Percentiles rank a stretch among this genome's conserved stretches.
These are phyloP conservation scores for Glossophaga mutica DNA, from an alignment of 2,797 vertebrate genomes.

Conservation along the genomic window DNA sequence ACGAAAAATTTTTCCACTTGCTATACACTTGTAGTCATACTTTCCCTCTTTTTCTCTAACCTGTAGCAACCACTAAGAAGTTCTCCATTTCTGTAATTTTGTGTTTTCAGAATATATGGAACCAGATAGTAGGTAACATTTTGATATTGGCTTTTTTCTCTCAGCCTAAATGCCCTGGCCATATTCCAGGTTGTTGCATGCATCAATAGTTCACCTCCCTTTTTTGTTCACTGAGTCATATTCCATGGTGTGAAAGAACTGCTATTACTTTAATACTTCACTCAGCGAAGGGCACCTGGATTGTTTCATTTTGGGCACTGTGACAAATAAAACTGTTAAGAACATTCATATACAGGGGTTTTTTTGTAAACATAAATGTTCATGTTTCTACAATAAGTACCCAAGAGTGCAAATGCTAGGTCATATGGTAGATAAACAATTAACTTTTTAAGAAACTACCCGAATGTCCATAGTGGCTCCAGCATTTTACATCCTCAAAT, in stretches of 20 bases:
- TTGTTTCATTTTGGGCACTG: background rate
- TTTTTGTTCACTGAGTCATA: background rate
- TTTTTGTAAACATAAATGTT: background rate
- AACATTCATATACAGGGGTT: background rate
- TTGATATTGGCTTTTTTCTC: background rate
- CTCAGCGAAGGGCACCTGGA: background rate
- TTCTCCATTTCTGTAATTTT: background rate
- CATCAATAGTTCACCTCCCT: background rate
- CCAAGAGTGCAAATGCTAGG: background rate
- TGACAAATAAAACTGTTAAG: background rate
- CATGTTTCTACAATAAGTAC: background rate
- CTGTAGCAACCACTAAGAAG: background rate
- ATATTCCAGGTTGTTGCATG: background rate
- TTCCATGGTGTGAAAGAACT: background rate
- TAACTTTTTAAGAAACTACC: background rate
- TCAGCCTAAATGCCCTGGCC: background rate
- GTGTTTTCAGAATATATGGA: background rate
- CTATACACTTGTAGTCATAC: background rate
- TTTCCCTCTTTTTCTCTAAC: background rate
- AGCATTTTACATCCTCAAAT: background rate
- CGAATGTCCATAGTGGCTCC: background rate
- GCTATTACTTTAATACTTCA: background rate
- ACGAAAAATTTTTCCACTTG: background rate
- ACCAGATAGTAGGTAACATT: background rate
- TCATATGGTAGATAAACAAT: background rate